These are phyloP conservation scores for Catostomus latipinnis DNA, from an alignment of 2,797 vertebrate species.

Conservation along the genomic window DNA sequence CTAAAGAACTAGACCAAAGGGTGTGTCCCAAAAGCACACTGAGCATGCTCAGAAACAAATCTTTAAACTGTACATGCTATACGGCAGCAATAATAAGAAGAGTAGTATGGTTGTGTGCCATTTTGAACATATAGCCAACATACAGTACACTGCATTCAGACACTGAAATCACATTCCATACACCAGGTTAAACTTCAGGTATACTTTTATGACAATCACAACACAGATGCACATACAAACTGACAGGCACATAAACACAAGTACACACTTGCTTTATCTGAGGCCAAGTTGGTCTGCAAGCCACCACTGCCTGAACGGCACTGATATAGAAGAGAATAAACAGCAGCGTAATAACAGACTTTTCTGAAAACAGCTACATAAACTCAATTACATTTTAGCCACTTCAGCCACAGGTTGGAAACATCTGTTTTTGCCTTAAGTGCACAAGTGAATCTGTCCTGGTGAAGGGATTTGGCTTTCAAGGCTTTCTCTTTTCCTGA, in stretches of 20 bases:
- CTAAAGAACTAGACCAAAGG: slow-evolving; percentile 23
- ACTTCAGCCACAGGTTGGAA: slow-evolving; percentile 23
- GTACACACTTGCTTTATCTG: slow-evolving; percentile 27
- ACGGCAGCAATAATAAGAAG: no score
- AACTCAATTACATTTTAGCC: slow-evolving; percentile 4
- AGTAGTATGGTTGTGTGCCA: no score
- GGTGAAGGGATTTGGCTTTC: background rate
- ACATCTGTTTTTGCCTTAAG: background rate
- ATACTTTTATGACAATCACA: background rate
- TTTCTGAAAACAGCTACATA: slow-evolving; percentile 56
- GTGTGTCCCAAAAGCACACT: slow-evolving; percentile 21
- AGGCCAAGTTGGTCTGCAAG: slow-evolving; percentile 53
- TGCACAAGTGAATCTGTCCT: background rate
- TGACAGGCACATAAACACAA: slow-evolving; percentile 14
- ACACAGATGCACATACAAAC: no score
- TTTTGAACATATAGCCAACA: no score
- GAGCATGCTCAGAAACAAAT: background rate
- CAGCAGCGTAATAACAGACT: slow-evolving; percentile 74
- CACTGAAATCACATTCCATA: background rate
- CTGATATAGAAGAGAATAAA: slow-evolving; percentile 75
- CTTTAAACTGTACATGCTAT: no score
- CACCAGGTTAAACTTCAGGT: slow-evolving; percentile 3
- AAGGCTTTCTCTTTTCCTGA: no score
- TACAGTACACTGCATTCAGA: no score
- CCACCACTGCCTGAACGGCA: slow-evolving; percentile 55